Percentiles rank a stretch among this genome's conserved stretches.
Conservation (phyloP, 2,888 invertebrate species). For the Napeogenes inachia region DNA sequence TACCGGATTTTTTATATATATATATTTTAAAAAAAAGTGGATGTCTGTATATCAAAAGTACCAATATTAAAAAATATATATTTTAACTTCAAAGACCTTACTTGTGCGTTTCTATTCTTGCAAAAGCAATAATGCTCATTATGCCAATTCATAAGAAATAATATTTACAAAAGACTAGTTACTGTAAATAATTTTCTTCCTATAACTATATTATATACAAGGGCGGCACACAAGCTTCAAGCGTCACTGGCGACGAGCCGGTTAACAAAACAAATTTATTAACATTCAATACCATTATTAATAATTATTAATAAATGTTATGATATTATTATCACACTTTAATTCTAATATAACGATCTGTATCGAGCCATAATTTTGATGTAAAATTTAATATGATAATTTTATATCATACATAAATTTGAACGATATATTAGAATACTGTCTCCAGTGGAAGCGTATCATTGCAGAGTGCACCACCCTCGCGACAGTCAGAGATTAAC, state of each 20-base stretch:
- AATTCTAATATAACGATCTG: conserved; percentile 12
- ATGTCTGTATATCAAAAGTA: no score
- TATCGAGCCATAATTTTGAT: not conserved
- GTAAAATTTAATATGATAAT: no score
- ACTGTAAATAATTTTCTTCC: conserved; percentile 27
- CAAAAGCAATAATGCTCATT: conserved; percentile 21
- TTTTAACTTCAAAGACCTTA: conserved; percentile 5
- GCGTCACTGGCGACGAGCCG: conserved; percentile 40
- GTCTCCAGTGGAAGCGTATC: conserved; percentile 22
- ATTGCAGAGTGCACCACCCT: conserved; percentile 76
- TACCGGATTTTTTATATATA: no score
- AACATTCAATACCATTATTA: not conserved
- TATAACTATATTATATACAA: conserved; percentile 28
- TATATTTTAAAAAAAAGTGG: no score
- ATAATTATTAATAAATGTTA: no score
- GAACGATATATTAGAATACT: no score
- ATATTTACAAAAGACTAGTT: conserved; percentile 40
- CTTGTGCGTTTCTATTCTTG: conserved; percentile 10
- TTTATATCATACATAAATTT: no score
- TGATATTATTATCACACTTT: conserved; percentile 1
- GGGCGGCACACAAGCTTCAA: conserved; percentile 65
- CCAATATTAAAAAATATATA: not conserved
- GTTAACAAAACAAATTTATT: conserved; percentile 8
- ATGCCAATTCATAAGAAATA: conserved; percentile 14
- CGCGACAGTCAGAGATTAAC: conserved; percentile 69